Percentiles rank a stretch among this genome's conserved stretches.
Evolutionary conservation across 2,797 vertebrate genomes (phyloP).

Genomic region (Lates japonicus): DNA sequence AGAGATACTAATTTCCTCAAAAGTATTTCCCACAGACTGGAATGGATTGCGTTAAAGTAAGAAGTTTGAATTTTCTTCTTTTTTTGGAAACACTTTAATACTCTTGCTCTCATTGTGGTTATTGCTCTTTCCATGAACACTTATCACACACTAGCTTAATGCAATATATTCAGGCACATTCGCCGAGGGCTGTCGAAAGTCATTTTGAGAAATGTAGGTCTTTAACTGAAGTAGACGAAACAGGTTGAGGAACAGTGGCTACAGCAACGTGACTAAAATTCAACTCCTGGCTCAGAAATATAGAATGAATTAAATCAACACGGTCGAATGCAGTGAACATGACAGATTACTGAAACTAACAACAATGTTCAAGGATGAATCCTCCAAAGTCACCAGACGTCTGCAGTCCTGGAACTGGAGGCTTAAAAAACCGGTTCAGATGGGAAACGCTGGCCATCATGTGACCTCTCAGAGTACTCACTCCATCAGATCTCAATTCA

Average conservation of each 20-base stretch:
- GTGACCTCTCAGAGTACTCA: constrained; percentile 28
- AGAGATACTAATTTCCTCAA: no score
- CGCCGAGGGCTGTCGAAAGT: no score
- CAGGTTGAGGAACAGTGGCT: not conserved
- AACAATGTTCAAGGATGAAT: not conserved
- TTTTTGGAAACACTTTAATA: not conserved
- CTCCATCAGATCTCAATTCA: constrained; percentile 52
- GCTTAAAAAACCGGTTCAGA: not conserved
- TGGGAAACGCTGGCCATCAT: constrained; percentile 3
- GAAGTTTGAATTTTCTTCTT: not conserved
- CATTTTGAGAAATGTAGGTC: not conserved
- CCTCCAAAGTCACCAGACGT: not conserved
- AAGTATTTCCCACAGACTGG: not conserved
- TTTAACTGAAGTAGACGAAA: not conserved
- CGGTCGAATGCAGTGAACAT: not conserved
- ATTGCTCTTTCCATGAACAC: not conserved
- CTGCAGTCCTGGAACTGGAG: not conserved
- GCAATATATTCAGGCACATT: not conserved
- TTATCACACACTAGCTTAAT: not conserved
- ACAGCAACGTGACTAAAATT: not conserved
- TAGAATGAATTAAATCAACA: no score
- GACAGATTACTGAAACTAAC: not conserved
- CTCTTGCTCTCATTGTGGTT: not conserved
- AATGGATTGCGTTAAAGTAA: not conserved
- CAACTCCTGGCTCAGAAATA: not conserved